Base-by-base conservation (phyloP, 2,113 vertebrate species). In the Megalops atlanticus region DNA sequence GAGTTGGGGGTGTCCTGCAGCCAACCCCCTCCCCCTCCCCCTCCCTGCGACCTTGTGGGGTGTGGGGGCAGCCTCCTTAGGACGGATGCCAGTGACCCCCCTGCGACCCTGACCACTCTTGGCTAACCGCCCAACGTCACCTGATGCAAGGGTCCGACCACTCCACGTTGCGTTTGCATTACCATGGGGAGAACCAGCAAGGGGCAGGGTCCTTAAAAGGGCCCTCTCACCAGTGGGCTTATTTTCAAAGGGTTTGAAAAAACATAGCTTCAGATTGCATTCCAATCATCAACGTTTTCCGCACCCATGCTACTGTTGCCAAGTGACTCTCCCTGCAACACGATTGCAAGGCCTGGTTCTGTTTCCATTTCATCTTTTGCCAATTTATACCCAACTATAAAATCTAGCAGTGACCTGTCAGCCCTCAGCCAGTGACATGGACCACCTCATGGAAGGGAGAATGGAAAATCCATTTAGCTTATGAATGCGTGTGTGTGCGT, bases 101-200 rank as follows among this genome's bases (percentile, higher is more conserved):
- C 68, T 39, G 74, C 91, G 92, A 93, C 92, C 91, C 90, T 79
- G 83, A 49, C 76, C 85, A 88, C 88, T 84, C 78, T 86, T 18
- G 88, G 83, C 87, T 87, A 79, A 82, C 87, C 69, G 77, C 87
- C 90, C 90, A 87, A 91, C 91, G 86, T 81, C 83, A 43, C 47
- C 71, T 54, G 21, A 87, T 78, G 84, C 12, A 4, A 1, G 47
- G 58, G 45, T 11, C 70, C 21, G 21, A 39, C 40, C 39, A 27
- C 40, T 0, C 38, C 2, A 39, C 27, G 10, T n/a, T 18, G 35
- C 18, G 45, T 80, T 74, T 80, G 72, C 68, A 79, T 70, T 74
- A 71, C 21, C 35, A 47, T 27, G 31, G 31, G 33, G 14, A n/a
- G 41, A 33, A 24, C 45, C n/a, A 38, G 33, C 45, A 45, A 80